These are phyloP conservation scores for Drosophila bifasciata DNA, from an alignment of 1,140 invertebrate genomes.

Conservation along the genomic window DNA sequence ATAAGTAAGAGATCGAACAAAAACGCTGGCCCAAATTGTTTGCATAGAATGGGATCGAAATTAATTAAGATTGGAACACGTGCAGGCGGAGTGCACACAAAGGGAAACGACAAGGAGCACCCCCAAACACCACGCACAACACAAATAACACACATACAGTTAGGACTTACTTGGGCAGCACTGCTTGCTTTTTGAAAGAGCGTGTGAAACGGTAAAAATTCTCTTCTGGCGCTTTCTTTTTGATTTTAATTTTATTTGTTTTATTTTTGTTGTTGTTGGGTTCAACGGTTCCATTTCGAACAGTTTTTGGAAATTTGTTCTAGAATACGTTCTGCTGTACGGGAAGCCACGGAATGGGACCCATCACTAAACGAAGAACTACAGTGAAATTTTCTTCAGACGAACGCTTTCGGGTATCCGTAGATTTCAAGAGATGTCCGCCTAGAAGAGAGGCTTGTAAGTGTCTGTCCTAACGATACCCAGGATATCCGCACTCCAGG, in stretches of 20 bases:
- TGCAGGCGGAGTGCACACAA: slow-evolving; percentile 8
- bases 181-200: slow-evolving; percentile 11
- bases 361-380: no score
- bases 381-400: no score
- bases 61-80: slow-evolving; percentile 40
- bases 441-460: no score
- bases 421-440: no score
- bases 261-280: slow-evolving; percentile 9
- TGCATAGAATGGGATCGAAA: slow-evolving; percentile 32
- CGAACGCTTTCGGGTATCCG: no score
- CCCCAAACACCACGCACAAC: neutral
- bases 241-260: slow-evolving; percentile 3
- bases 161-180: no score
- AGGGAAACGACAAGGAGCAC: slow-evolving; percentile 2
- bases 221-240: slow-evolving; percentile 11
- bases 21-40: slow-evolving; percentile 55
- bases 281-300: slow-evolving; percentile 27
- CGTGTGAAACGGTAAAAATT: slow-evolving; percentile 12
- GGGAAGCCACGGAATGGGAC: no score
- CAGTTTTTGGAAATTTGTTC: neutral
- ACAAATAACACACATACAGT: no score
- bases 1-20: slow-evolving; percentile 18
- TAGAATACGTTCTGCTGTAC: neutral
- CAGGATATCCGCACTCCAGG: neutral
- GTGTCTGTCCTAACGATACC: no score